Evolutionary conservation across 2,797 vertebrate species (phyloP), one percentile per base, ranked within the genome.

Genomic region (Bucorvus abyssinicus): DNA sequence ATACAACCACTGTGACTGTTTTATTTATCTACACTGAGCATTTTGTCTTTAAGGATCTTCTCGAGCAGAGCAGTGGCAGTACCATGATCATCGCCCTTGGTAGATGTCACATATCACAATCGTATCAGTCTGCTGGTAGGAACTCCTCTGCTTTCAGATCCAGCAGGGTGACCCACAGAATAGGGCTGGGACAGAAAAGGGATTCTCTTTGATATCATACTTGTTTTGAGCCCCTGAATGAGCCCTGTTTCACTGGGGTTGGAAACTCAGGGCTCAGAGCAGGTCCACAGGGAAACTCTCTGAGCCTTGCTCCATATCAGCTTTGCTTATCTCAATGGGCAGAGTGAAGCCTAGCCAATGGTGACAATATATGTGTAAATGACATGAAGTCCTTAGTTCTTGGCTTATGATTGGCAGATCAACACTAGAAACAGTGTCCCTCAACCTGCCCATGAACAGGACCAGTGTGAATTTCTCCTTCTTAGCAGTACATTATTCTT

Each of bases 71-170:
- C 18, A 53, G 64, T 61, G 52, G 17, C 60, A 88, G 42, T 19
- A 36, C 64, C 44, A n/a, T n/a, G 24, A 30, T 44, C 44, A 32
- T 61, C 1, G 1, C 44, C 32, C 32, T 67, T 1, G 0, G 38
- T 45, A 44, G 59, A 63, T 36, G 29, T 24, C 34, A 70, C 7
- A 4, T 49, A 34, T 23, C n/a, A 57, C 56, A 93, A 42, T 12
- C 17, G 7, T 45, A 68, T 57, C 40, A 20, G 14, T 7, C 26
- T 94, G 36, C 18, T 4, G 0, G 0, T 13, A 69, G 36, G n/a
- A 36, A 45, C 20, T 69, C 50, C 38, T 47, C 47, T 77, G 44
- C 50, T 92, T 94, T 67, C 57, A 68, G 36, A 71, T 23, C 36
- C 50, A 34, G 13, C 24, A 45, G 49, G 4, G 16, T 56, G 16